A percentile compares a stretch with the other conserved stretches of the same genome.
Evolutionary conservation across 2,888 invertebrate species (phyloP).

Genomic region (Campaea margaritaria): DNA sequence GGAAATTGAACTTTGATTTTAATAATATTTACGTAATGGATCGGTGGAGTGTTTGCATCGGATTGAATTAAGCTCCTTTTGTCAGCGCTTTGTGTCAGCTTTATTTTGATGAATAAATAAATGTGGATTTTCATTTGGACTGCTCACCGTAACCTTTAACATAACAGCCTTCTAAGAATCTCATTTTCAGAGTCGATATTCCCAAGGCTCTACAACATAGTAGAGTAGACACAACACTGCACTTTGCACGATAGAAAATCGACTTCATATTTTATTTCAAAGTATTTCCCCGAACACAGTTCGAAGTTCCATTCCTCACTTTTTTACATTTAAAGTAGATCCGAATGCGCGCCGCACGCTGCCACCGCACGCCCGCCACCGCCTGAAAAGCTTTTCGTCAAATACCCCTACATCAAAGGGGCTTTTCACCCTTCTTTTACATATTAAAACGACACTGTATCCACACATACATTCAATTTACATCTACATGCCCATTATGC

Average conservation of each 20-base stretch:
- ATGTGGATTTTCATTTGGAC: not conserved
- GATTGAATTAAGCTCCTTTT: conserved; percentile 4
- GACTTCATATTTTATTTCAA: conserved; percentile 31
- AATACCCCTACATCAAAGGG: conserved; percentile 56
- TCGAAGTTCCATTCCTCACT: conserved; percentile 40
- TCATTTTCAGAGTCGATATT: conserved; percentile 19
- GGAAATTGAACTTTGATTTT: conserved; percentile 40
- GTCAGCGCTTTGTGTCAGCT: not conserved
- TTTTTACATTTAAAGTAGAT: conserved; percentile 49
- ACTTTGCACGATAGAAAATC: conserved; percentile 36
- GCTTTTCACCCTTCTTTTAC: conserved; percentile 48
- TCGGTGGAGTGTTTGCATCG: conserved; percentile 2
- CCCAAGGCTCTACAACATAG: conserved; percentile 23
- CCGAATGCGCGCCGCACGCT: conserved; percentile 28
- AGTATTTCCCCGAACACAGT: conserved; percentile 43
- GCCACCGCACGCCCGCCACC: conserved; percentile 39
- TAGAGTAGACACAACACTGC: conserved; percentile 30
- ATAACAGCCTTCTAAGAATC: conserved; percentile 13
- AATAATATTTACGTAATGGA: conserved; percentile 26
- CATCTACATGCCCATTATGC: conserved; percentile 36
- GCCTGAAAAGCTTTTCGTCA: conserved; percentile 54
- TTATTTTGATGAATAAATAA: not conserved
- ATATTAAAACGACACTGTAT: conserved; percentile 43
- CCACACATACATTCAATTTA: conserved; percentile 33
- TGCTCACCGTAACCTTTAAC: not conserved